These are phyloP conservation scores for Tragelaphus buxtoni DNA, from an alignment of 2,113 vertebrate genomes.

Conservation along the genomic window DNA sequence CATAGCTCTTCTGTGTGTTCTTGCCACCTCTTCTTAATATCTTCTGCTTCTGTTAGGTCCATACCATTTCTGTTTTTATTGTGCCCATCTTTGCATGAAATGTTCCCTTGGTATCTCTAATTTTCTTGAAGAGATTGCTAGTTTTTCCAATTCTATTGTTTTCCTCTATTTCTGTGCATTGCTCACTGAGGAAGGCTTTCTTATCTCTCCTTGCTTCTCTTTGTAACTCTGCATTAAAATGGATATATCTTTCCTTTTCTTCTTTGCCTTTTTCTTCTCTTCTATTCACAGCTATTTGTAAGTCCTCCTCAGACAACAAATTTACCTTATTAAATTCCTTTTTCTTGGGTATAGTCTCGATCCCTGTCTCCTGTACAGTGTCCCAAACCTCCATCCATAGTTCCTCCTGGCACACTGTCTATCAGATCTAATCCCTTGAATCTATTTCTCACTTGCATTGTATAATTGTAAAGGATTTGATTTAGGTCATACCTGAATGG, in stretches of 20 bases:
- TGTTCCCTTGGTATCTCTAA: too few relatives aligned
- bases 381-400: not conserved
- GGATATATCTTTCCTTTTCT: not conserved
- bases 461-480: not conserved
- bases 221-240: too few relatives aligned
- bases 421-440: not conserved
- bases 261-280: not conserved
- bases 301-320: not conserved
- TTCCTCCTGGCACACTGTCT: not conserved
- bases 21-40: too few relatives aligned
- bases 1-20: too few relatives aligned
- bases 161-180: too few relatives aligned
- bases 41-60: too few relatives aligned
- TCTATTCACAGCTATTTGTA: not conserved
- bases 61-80: too few relatives aligned
- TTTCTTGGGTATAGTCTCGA: not conserved
- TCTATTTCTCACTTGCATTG: not conserved
- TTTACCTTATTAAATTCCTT: not conserved
- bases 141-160: too few relatives aligned
- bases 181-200: too few relatives aligned
- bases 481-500: not conserved
- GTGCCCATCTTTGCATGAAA: too few relatives aligned
- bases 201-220: too few relatives aligned
- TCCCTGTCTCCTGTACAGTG: not conserved
- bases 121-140: too few relatives aligned